A percentile compares a stretch with the other conserved stretches of the same genome.
Evolutionary conservation across 2,888 invertebrate genomes (phyloP).

Genomic region (Lepidochrysops patricia): DNA sequence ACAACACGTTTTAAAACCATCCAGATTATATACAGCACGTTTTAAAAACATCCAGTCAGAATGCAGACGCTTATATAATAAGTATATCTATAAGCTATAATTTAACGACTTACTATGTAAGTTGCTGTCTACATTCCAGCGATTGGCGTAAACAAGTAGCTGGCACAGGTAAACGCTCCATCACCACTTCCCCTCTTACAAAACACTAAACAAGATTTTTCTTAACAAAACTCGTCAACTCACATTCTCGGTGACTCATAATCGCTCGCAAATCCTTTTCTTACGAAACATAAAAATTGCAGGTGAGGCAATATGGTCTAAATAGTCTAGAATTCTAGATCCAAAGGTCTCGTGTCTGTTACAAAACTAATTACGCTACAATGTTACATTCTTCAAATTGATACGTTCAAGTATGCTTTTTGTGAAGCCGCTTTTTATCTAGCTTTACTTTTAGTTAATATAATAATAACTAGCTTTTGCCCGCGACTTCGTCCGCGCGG

Average conservation of each 20-base stretch:
- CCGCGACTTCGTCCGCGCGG: too few relatives aligned
- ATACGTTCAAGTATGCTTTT: too few relatives aligned
- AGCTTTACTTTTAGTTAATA: background rate
- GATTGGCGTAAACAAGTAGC: constrained; percentile 1
- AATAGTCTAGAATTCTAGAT: constrained; percentile 3
- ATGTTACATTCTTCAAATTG: background rate
- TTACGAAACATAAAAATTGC: constrained; percentile 21
- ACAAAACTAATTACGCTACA: constrained; percentile 1
- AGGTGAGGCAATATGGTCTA: background rate
- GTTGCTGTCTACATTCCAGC: background rate
- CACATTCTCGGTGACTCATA: constrained; percentile 36
- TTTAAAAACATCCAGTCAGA: too few relatives aligned
- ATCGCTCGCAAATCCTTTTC: constrained; percentile 25
- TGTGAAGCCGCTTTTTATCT: background rate
- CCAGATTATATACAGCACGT: too few relatives aligned
- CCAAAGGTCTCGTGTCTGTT: background rate
- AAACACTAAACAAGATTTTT: constrained; percentile 43
- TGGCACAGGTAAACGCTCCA: constrained; percentile 23
- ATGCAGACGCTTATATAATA: too few relatives aligned
- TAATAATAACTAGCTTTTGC: too few relatives aligned
- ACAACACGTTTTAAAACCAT: too few relatives aligned
- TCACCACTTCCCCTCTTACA: constrained; percentile 44
- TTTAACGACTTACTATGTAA: background rate
- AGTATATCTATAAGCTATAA: too few relatives aligned
- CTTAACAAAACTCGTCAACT: constrained; percentile 39